Percentiles rank a stretch among this genome's conserved stretches.
Conservation (phyloP, 2,888 invertebrate species). For the Crematogaster levior region DNA sequence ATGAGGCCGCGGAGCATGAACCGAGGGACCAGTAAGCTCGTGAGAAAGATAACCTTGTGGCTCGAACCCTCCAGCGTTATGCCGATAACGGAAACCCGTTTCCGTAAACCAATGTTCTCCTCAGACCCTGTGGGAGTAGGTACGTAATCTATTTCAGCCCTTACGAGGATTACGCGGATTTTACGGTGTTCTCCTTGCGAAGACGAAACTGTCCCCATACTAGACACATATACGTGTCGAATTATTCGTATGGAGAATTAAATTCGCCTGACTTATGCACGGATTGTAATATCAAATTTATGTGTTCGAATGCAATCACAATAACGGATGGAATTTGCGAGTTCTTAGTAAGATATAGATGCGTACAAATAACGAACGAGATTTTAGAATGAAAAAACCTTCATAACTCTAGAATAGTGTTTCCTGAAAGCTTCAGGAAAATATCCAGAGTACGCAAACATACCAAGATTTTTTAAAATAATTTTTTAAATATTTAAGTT, state of each 20-base stretch:
- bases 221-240: not conserved
- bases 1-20: constrained; percentile 32
- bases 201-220: constrained; percentile 12
- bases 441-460: not conserved
- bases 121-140: constrained; percentile 60
- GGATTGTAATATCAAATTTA: constrained; percentile 40
- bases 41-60: constrained; percentile 74
- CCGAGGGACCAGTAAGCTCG: constrained; percentile 57
- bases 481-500: constrained; percentile 15
- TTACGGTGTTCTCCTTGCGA: constrained; percentile 55
- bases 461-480: not conserved
- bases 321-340: constrained; percentile 17
- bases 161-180: constrained; percentile 75
- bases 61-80: constrained; percentile 72
- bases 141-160: constrained; percentile 76
- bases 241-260: constrained; percentile 49
- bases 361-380: not conserved
- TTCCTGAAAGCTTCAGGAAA: not conserved
- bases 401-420: not conserved
- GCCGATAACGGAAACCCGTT: constrained; percentile 77
- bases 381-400: not conserved
- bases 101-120: constrained; percentile 73
- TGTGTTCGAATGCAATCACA: constrained; percentile 1
- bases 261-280: constrained; percentile 45
- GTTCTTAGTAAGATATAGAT: not conserved